Conservation (phyloP, 2,113 vertebrate species). For the Catagonus wagneri region DNA sequence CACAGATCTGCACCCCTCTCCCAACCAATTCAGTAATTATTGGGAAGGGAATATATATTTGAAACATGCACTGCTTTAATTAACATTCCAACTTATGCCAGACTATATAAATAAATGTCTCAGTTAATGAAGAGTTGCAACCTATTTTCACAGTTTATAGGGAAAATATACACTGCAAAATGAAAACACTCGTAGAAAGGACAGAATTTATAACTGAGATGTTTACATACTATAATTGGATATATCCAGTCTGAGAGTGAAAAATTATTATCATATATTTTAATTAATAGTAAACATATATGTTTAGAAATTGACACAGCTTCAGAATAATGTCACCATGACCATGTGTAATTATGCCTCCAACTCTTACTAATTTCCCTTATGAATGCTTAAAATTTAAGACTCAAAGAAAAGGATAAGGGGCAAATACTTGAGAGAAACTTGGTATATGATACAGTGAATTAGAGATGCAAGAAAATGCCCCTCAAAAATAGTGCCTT, state of each 20-base stretch:
- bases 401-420: neutral
- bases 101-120: constrained; percentile 26
- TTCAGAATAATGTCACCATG: constrained; percentile 1
- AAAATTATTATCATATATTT: constrained; percentile 33
- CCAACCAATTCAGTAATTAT: constrained; percentile 30
- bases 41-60: constrained; percentile 29
- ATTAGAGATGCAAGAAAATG: neutral
- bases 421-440: neutral
- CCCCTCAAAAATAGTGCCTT: neutral
- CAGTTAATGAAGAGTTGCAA: constrained; percentile 67
- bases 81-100: constrained; percentile 70
- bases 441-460: neutral
- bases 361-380: neutral
- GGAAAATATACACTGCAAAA: constrained; percentile 63
- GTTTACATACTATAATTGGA: constrained; percentile 60
- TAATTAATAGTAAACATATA: constrained; percentile 23
- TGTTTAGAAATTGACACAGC: constrained; percentile 31
- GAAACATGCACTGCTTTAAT: constrained; percentile 59
- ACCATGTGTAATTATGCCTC: neutral
- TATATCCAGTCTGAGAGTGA: constrained; percentile 54
- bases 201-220: constrained; percentile 45
- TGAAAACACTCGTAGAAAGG: constrained; percentile 34
- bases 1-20: neutral
- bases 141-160: constrained; percentile 61
- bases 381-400: constrained; percentile 27